Evolutionary conservation across 2,113 vertebrate genomes (phyloP).

Genomic region (Scopus umbretta): DNA sequence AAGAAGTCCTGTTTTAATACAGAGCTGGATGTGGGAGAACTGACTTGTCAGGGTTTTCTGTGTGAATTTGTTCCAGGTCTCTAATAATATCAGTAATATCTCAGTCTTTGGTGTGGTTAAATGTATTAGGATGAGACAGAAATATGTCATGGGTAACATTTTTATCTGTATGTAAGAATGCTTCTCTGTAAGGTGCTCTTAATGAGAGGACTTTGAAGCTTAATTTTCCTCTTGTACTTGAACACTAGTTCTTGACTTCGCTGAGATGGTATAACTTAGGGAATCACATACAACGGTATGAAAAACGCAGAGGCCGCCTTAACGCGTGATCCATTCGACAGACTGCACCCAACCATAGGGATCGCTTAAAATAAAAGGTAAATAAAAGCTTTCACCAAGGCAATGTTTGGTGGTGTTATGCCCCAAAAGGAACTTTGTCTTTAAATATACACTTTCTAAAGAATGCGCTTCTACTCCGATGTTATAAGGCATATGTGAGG

Average conservation of each 20-base stretch:
- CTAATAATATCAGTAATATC: background rate
- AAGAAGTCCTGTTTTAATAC: background rate
- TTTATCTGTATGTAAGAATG: background rate
- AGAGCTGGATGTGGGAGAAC: background rate
- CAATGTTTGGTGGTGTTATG: background rate
- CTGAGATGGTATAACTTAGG: fast-evolving
- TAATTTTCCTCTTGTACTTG: background rate
- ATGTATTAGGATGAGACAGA: background rate
- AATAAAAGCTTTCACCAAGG: background rate
- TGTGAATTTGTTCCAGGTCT: background rate
- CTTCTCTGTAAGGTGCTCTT: background rate
- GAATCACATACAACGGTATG: background rate
- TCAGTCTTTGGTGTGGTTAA: background rate
- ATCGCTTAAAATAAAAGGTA: background rate
- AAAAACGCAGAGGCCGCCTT: background rate
- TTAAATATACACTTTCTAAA: background rate
- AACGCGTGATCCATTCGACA: background rate
- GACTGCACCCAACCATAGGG: background rate
- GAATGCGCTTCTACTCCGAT: background rate
- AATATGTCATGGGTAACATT: background rate
- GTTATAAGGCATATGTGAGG: background rate
- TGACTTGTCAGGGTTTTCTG: background rate
- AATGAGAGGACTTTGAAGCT: background rate
- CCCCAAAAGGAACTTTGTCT: background rate
- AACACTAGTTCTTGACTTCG: background rate